Conservation (phyloP, 2,797 vertebrate species). For the Hafferia zeledoni region DNA sequence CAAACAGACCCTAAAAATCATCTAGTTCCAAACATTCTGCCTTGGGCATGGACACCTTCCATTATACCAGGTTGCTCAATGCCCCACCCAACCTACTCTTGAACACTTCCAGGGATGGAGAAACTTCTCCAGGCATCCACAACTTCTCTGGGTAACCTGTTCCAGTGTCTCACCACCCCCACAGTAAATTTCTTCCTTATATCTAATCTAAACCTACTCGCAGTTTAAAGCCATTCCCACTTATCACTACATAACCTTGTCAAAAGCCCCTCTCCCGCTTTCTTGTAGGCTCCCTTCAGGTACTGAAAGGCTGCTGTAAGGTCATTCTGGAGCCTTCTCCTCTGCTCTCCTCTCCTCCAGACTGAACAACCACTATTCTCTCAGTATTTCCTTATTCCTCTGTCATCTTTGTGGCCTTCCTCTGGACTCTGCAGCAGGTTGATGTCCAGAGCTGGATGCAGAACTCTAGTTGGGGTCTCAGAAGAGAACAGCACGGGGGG, state of each 20-base stretch:
- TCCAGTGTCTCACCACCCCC: not conserved
- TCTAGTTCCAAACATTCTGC: rapidly evolving
- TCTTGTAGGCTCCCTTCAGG: not conserved
- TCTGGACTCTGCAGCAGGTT: no score
- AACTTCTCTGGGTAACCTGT: not conserved
- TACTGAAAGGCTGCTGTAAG: not conserved
- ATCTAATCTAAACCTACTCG: not conserved
- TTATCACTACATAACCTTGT: no score
- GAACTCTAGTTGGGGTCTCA: no score
- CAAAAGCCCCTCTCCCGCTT: not conserved
- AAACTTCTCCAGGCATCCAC: not conserved
- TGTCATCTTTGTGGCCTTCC: not conserved
- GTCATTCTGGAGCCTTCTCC: rapidly evolving
- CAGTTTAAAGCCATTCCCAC: not conserved
- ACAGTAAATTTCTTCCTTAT: not conserved
- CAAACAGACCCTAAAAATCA: not conserved
- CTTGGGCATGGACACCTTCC: not conserved
- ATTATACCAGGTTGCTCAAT: not conserved
- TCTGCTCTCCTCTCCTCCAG: no score
- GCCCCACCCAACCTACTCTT: not conserved
- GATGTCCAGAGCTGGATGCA: no score
- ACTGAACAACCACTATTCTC: not conserved
- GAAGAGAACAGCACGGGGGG: no score
- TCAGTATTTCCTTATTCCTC: not conserved
- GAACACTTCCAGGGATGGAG: not conserved